phyloP scores from a whole-genome alignment of 2,797 vertebrate species.

The Onychomys leucogaster region DNA sequence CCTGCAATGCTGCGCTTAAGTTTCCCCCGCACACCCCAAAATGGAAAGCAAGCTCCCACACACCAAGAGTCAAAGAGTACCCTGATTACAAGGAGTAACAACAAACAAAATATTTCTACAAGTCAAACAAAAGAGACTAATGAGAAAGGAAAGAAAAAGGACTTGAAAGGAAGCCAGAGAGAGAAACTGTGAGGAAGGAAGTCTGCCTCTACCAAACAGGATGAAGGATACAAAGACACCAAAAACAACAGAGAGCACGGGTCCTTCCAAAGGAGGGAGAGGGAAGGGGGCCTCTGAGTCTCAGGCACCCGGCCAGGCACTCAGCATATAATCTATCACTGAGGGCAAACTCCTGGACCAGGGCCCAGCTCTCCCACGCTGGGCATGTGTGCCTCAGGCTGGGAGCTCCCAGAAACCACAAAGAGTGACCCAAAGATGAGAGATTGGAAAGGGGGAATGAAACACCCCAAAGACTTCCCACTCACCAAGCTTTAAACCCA shows the following conservation, averaged over 20 bases:
- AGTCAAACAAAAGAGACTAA: conserved; percentile 70
- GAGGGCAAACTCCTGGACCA: not conserved
- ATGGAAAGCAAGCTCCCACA: conserved; percentile 51
- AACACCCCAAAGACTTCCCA: not conserved
- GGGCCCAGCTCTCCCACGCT: not conserved
- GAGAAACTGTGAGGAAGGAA: conserved; percentile 69
- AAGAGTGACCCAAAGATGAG: not conserved
- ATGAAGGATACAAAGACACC: conserved; percentile 67
- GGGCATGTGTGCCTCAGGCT: not conserved
- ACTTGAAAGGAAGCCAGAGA: conserved; percentile 60
- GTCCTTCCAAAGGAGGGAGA: conserved; percentile 44
- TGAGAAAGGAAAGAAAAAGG: conserved; percentile 66
- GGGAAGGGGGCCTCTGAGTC: conserved; percentile 40
- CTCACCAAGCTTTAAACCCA: not conserved
- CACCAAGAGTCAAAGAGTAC: conserved; percentile 55
- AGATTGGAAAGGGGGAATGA: not conserved
- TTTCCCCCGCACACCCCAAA: not conserved
- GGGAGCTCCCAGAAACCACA: not conserved
- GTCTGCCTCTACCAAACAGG: conserved; percentile 26
- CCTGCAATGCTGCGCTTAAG: not conserved
- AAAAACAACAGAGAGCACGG: not conserved
- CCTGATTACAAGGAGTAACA: conserved; percentile 44
- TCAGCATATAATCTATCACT: not conserved
- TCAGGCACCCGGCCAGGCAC: not conserved
- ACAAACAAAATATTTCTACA: conserved; percentile 44